Percentiles rank a stretch among this genome's conserved stretches.
These are phyloP conservation scores for Epizoanthus stellaris DNA, from an alignment of 92 coral and sea anemone species.

Conservation along the genomic window DNA sequence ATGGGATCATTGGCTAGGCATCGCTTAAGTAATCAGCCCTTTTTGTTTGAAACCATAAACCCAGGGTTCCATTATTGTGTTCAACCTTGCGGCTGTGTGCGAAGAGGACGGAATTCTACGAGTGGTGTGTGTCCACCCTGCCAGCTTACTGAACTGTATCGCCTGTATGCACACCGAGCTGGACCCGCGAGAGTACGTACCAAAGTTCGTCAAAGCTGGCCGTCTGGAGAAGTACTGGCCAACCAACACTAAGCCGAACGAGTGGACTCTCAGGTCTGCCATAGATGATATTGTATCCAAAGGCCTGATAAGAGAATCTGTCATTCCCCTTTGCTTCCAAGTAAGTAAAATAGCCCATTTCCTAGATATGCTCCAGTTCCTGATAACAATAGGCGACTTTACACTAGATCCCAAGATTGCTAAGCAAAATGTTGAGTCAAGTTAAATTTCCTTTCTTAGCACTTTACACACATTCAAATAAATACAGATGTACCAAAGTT, in stretches of 20 bases:
- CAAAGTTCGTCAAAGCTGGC: slow-evolving; percentile 84
- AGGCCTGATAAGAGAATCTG: slow-evolving; percentile 94
- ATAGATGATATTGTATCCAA: slow-evolving; percentile 90
- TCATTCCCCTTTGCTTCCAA: slow-evolving; percentile 93
- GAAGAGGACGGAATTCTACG: slow-evolving; percentile 66
- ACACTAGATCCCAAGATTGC: too few species aligned
- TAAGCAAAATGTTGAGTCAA: too few species aligned
- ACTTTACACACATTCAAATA: too few species aligned
- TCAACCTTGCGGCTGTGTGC: slow-evolving; percentile 61
- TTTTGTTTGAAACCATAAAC: too few species aligned
- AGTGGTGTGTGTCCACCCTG: slow-evolving; percentile 84
- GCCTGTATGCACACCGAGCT: slow-evolving; percentile 90
- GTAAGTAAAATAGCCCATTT: slow-evolving; percentile 38
- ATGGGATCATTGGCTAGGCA: too few species aligned
- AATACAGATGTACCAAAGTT: too few species aligned
- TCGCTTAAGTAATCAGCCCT: too few species aligned
- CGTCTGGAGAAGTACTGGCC: slow-evolving; percentile 93
- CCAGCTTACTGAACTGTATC: slow-evolving; percentile 84
- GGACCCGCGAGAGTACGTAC: slow-evolving; percentile 93
- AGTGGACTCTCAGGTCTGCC: slow-evolving; percentile 97
- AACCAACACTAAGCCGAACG: slow-evolving; percentile 92
- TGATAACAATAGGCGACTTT: too few species aligned
- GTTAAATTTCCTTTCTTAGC: too few species aligned
- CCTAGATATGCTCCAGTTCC: too few species aligned
- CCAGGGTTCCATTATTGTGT: slow-evolving; percentile 81